Percentiles rank a stretch among this genome's conserved stretches.
Evolutionary conservation across 2,888 invertebrate genomes (phyloP).

Genomic region (Patella ulyssiponensis): DNA sequence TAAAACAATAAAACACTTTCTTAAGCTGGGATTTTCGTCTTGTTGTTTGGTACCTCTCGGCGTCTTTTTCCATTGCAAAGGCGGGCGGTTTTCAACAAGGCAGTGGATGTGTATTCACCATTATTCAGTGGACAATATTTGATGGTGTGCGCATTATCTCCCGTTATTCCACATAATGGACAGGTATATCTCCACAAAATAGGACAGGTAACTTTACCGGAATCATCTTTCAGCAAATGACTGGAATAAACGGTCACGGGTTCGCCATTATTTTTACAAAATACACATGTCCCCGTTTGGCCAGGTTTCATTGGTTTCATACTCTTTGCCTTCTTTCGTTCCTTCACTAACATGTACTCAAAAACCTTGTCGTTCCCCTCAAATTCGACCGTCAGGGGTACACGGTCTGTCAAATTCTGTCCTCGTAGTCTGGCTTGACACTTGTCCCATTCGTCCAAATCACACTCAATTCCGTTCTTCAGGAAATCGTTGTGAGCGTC

Average conservation of each 20-base stretch:
- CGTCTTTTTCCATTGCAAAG: conserved; percentile 4
- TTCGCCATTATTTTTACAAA: conserved; percentile 86
- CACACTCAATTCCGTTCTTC: conserved; percentile 44
- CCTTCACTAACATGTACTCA: conserved; percentile 44
- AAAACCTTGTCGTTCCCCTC: conserved; percentile 36
- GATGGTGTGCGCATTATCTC: conserved; percentile 83
- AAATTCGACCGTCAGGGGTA: conserved; percentile 17
- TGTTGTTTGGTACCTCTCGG: not conserved
- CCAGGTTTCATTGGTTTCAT: conserved; percentile 17
- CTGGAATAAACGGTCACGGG: conserved; percentile 77
- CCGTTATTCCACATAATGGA: conserved; percentile 80
- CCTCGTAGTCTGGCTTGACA: conserved; percentile 44
- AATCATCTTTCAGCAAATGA: conserved; percentile 79
- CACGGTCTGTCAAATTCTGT: conserved; percentile 21
- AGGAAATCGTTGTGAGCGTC: conserved; percentile 36
- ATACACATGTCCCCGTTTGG: conserved; percentile 76
- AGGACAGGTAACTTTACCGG: conserved; percentile 80
- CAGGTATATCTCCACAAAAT: conserved; percentile 82
- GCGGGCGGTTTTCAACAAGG: conserved; percentile 1
- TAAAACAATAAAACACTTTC: not conserved
- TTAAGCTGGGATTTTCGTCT: not conserved
- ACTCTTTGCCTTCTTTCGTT: conserved; percentile 29
- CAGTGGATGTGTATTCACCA: conserved; percentile 18
- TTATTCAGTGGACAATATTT: conserved; percentile 78
- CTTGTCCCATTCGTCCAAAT: conserved; percentile 49